Evolutionary conservation across 2,888 invertebrate species (phyloP).

Genomic region (Hirtodrosophila duncani): DNA sequence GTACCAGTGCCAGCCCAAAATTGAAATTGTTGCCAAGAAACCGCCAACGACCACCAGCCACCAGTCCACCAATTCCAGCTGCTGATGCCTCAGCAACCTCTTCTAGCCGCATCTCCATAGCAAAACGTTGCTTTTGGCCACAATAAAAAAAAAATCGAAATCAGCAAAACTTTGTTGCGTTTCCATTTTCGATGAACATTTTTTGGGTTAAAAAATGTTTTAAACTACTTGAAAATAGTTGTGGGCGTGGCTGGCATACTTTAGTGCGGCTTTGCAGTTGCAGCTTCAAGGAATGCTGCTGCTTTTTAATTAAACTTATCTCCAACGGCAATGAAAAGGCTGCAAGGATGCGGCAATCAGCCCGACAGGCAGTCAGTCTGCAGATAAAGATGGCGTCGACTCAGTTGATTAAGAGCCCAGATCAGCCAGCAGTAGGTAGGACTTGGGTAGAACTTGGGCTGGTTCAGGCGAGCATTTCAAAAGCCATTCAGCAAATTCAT

Average conservation of each 20-base stretch:
- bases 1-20: slow-evolving; percentile 31
- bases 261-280: neutral
- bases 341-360: no score
- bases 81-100: no score
- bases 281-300: slow-evolving; percentile 12
- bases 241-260: neutral
- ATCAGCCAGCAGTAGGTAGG: no score
- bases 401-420: no score
- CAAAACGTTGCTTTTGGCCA: slow-evolving; percentile 37
- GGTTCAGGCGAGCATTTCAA: no score
- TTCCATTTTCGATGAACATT: slow-evolving; percentile 3
- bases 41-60: slow-evolving; percentile 12
- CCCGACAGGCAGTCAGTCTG: no score
- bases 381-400: no score
- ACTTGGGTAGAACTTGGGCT: no score
- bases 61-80: no score
- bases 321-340: slow-evolving; percentile 4
- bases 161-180: slow-evolving; percentile 49
- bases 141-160: slow-evolving; percentile 70
- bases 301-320: slow-evolving; percentile 50
- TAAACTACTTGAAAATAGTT: slow-evolving; percentile 21
- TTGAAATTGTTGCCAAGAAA: slow-evolving; percentile 70
- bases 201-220: slow-evolving; percentile 38
- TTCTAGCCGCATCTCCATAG: no score
- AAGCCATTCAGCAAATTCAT: slow-evolving; percentile 64